Percentiles rank a stretch among this genome's conserved stretches.
phyloP scores from a whole-genome alignment of 2,113 vertebrate genomes.

The Emydocephalus ijimae region DNA sequence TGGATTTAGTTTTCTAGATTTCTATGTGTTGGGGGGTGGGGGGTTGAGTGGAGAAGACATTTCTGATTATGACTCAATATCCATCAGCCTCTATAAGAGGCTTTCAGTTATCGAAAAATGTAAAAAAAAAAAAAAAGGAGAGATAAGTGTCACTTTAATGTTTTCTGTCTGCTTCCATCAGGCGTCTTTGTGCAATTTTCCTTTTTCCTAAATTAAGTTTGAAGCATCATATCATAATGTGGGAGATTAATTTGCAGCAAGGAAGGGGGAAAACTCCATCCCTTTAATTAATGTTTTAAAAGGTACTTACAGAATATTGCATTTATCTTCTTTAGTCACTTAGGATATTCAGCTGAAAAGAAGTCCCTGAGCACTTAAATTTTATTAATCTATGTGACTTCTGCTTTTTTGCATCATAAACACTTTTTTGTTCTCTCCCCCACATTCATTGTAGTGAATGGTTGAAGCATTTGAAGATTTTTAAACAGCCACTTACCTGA shows the following conservation, averaged over 20 bases:
- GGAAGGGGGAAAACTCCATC: conserved; percentile 48
- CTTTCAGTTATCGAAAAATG: conserved; percentile 45
- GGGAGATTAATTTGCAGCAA: conserved; percentile 45
- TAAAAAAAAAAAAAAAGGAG: too few relatives aligned
- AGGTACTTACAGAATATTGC: conserved; percentile 19
- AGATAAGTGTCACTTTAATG: conserved; percentile 25
- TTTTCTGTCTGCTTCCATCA: conserved; percentile 6
- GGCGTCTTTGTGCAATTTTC: conserved; percentile 40
- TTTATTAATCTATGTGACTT: background rate
- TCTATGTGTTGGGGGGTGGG: background rate
- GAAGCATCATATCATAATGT: conserved; percentile 44
- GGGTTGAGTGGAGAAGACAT: background rate
- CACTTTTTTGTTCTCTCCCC: too few relatives aligned
- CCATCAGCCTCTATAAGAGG: conserved; percentile 48
- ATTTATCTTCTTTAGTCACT: conserved; percentile 47
- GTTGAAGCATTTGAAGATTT: background rate
- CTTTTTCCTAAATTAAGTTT: conserved; percentile 54
- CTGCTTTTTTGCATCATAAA: background rate
- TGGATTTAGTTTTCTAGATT: background rate
- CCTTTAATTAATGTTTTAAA: conserved; percentile 45
- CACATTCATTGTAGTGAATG: too few relatives aligned
- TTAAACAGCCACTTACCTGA: background rate
- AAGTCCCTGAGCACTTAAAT: conserved; percentile 41
- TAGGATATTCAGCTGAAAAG: conserved; percentile 24
- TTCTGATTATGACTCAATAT: conserved; percentile 42